These are phyloP conservation scores for Drosophila watanabei DNA, from an alignment of 1,140 invertebrate species.

Conservation along the genomic window DNA sequence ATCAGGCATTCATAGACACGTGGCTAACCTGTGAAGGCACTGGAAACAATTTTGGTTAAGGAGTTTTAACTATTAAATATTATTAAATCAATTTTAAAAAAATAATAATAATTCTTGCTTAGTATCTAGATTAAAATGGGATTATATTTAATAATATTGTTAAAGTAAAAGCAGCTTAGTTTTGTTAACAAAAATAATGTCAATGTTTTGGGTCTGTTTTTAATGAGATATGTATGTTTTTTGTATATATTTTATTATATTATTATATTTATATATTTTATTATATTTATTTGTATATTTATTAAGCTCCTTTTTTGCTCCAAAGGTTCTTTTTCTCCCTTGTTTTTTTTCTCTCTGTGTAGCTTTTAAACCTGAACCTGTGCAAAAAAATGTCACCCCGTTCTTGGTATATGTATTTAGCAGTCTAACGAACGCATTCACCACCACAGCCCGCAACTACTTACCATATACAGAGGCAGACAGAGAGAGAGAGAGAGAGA, in stretches of 20 bases:
- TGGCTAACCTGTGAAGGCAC: slow-evolving; percentile 2
- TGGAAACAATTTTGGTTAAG: background rate
- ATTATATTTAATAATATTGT: no score
- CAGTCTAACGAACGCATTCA: slow-evolving; percentile 69
- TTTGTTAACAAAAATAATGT: no score
- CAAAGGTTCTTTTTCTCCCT: background rate
- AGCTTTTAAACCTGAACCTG: slow-evolving; percentile 30
- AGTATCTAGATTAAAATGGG: no score
- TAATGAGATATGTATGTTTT: no score
- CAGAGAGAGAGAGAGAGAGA: background rate
- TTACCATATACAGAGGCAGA: slow-evolving; percentile 36
- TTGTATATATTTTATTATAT: no score
- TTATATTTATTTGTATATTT: no score
- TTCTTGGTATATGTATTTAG: slow-evolving; percentile 52
- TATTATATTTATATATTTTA: no score
- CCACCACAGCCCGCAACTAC: slow-evolving; percentile 27
- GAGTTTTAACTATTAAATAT: no score
- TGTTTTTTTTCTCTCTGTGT: slow-evolving; percentile 9
- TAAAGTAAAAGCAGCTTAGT: no score
- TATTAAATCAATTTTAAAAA: no score
- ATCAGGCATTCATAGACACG: slow-evolving; percentile 18
- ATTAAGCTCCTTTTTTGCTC: background rate
- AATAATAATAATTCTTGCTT: no score
- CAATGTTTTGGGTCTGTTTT: no score
- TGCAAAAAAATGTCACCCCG: slow-evolving; percentile 46